Evolutionary conservation across 2,797 vertebrate species (phyloP), one percentile per base, ranked within the genome.

Genomic region (Labeo calbasu): DNA sequence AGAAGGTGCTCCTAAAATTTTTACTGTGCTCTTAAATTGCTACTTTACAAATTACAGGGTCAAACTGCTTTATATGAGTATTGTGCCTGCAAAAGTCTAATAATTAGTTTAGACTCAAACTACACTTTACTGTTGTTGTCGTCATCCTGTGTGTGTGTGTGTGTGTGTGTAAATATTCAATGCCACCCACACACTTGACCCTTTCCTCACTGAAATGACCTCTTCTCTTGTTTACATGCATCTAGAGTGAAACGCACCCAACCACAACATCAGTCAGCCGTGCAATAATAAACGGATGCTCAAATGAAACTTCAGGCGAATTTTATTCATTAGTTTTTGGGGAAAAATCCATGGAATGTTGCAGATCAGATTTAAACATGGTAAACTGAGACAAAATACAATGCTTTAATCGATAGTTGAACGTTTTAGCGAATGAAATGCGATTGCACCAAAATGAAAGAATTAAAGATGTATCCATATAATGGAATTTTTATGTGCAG

Each of bases 151-250:
- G 65, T 43, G 66, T 69, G 59, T 69, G 46, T 71, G 32, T 57
- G 46, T 68, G 66, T 81, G 51, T 70, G 36, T 59, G 19, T 73
- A 51, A 82, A 82, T 72, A 73, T 73, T 63, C n/a, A 48, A 75
- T 7, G 32, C 71, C 81, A 76, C 71, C 55, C 81, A 82, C 71
- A 82, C 5, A 21, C 28, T 53, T 75, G 46, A 75, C 46, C 59
- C 28, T 50, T 75, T 59, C 19, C n/a, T 76, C 59, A 36, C 71
- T 75, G 59, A 55, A 53, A 28, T 66, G 81, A 83, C 81, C 71
- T 63, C 32, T 32, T 82, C 46, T 66, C 59, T 76, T 82, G 81
- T 83, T 83, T 76, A 66, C 51, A 75, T 43, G 71, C 6, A 8
- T 21, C 53, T 48, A 5, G 25, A 59, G 51, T 46, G 57, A 76